A percentile compares a stretch with the other conserved stretches of the same genome.
Conservation (phyloP, 2,888 invertebrate genomes). For the Apodemia duryi region DNA sequence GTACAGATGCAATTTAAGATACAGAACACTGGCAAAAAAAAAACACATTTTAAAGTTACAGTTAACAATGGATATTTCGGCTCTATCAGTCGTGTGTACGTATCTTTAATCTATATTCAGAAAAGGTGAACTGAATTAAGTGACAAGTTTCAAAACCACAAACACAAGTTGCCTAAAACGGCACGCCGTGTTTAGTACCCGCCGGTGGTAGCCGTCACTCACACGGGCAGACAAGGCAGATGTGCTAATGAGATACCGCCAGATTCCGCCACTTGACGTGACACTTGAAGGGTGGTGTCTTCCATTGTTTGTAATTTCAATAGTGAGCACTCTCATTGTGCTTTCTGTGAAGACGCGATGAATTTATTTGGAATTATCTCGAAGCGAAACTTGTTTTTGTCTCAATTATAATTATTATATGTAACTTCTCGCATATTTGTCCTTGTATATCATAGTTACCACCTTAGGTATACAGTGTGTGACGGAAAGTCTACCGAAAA, state of each 20-base stretch:
- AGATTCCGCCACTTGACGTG: background rate
- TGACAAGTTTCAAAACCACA: constrained; percentile 4
- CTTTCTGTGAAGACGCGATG: background rate
- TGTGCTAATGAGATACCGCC: constrained; percentile 7
- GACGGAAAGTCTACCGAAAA: too few species aligned
- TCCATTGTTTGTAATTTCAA: constrained; percentile 7
- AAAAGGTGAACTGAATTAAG: background rate
- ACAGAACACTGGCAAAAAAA: too few species aligned
- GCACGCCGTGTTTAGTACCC: background rate
- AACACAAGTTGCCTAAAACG: background rate
- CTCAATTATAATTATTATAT: background rate
- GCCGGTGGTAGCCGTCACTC: background rate
- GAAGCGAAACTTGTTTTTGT: background rate
- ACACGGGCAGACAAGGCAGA: constrained; percentile 4
- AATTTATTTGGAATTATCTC: background rate
- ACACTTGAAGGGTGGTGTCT: constrained; percentile 3
- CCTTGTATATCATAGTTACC: too few species aligned
- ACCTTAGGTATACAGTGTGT: too few species aligned
- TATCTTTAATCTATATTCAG: background rate
- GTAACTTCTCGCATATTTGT: too few species aligned
- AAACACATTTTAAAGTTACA: too few species aligned
- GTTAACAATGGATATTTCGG: too few species aligned
- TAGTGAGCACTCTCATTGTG: background rate
- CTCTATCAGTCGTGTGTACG: too few species aligned
- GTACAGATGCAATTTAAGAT: too few species aligned